A percentile compares a stretch with the other conserved stretches of the same genome.
phyloP scores from a whole-genome alignment of 2,888 invertebrate genomes.

The Gymnosoma rotundatum region DNA sequence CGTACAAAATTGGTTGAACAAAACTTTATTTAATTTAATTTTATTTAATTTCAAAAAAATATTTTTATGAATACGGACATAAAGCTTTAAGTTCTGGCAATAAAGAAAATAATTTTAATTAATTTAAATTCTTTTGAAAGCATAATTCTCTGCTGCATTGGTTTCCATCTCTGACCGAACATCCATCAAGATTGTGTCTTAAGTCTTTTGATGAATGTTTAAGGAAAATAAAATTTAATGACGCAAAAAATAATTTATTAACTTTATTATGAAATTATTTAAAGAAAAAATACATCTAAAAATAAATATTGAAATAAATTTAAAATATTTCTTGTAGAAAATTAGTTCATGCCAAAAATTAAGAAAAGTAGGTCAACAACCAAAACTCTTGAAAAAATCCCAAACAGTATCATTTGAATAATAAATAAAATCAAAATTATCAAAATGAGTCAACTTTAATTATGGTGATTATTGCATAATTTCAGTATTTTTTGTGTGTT shows the following conservation, averaged over 20 bases:
- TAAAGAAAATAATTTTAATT: too few relatives aligned
- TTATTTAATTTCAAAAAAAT: too few relatives aligned
- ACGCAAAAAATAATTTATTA: too few relatives aligned
- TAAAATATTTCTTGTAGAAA: not conserved
- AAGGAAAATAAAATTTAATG: too few relatives aligned
- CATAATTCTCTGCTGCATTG: too few relatives aligned
- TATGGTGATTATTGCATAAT: constrained; percentile 43
- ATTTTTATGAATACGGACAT: too few relatives aligned
- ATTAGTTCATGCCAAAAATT: constrained; percentile 19
- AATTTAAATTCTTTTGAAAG: too few relatives aligned
- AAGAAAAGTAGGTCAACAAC: constrained; percentile 44
- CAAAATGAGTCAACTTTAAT: constrained; percentile 31
- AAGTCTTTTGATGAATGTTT: constrained; percentile 39
- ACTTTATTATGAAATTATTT: not conserved
- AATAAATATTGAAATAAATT: not conserved
- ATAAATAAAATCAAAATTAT: not conserved
- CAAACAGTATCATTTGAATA: not conserved
- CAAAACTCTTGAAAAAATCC: constrained; percentile 22
- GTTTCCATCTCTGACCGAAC: not conserved
- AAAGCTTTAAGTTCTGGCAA: too few relatives aligned
- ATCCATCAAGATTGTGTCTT: constrained; percentile 22
- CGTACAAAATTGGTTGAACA: too few relatives aligned
- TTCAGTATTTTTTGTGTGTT: not conserved
- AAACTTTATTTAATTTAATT: too few relatives aligned
- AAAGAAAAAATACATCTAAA: not conserved